These are phyloP conservation scores for Chaitophorus viminalis DNA, from an alignment of 2,888 invertebrate species.

Conservation along the genomic window DNA sequence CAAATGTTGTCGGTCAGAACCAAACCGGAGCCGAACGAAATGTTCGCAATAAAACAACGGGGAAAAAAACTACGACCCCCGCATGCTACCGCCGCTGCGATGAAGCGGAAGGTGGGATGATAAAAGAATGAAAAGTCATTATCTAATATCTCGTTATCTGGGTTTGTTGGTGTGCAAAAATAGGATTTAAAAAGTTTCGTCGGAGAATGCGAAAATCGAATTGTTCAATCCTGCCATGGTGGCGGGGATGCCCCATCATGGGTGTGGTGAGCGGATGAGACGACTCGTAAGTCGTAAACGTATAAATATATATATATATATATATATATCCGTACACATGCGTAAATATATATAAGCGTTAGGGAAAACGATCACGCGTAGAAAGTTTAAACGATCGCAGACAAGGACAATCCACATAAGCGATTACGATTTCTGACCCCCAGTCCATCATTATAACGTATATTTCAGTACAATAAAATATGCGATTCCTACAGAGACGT, in stretches of 20 bases:
- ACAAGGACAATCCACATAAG: slow-evolving; percentile 2
- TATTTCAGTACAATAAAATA: slow-evolving; percentile 5
- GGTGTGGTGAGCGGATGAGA: neutral
- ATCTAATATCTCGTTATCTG: slow-evolving; percentile 7
- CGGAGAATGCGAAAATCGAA: slow-evolving; percentile 18
- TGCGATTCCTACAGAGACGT: neutral
- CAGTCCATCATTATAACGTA: neutral
- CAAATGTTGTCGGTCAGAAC: neutral
- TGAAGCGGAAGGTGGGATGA: neutral
- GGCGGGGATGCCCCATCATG: neutral
- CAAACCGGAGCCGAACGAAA: too few relatives aligned
- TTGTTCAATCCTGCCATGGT: neutral
- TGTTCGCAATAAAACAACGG: neutral
- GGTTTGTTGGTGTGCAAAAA: slow-evolving; percentile 24
- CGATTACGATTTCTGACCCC: slow-evolving; percentile 1
- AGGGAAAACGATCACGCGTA: slow-evolving; percentile 10
- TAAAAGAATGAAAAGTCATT: slow-evolving; percentile 22
- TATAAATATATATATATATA: neutral
- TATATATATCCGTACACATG: neutral
- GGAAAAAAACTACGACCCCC: neutral
- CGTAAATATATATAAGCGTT: neutral
- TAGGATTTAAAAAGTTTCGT: slow-evolving; percentile 47
- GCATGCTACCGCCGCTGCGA: neutral
- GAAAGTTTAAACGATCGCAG: slow-evolving; percentile 29
- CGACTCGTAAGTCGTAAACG: slow-evolving; percentile 18